These are phyloP conservation scores for Thaumatotibia leucotreta DNA, from an alignment of 1,140 invertebrate species.

Conservation along the genomic window DNA sequence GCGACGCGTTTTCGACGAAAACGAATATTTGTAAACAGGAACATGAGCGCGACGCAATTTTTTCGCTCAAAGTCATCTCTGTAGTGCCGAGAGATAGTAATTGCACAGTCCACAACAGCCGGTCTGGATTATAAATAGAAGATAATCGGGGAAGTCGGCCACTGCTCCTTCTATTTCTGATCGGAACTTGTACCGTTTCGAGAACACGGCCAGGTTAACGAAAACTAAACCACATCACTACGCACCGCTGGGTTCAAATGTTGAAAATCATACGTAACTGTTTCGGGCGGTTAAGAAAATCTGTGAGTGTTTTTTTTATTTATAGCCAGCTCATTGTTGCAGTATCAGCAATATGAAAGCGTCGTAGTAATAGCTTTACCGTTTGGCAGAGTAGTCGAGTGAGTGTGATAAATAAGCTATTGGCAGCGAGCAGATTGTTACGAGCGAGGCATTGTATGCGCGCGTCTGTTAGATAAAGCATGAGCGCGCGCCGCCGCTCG, in stretches of 20 bases:
- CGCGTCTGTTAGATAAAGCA: not conserved
- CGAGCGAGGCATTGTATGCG: not conserved
- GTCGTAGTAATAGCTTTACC: not conserved
- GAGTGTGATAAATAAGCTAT: not conserved
- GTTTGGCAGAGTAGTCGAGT: not conserved
- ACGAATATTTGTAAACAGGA: conserved; percentile 29
- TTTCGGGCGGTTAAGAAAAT: conserved; percentile 27
- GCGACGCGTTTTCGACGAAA: conserved; percentile 25
- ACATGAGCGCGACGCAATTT: conserved; percentile 27
- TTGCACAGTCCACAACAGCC: conserved; percentile 45
- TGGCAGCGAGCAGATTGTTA: not conserved
- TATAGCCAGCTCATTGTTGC: not conserved
- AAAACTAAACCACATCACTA: conserved; percentile 35
- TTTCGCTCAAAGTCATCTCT: conserved; percentile 34
- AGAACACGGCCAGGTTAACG: conserved; percentile 51
- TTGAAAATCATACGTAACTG: conserved; percentile 34
- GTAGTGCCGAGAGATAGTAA: conserved; percentile 41
- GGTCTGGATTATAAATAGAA: conserved; percentile 59
- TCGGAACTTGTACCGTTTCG: conserved; percentile 48
- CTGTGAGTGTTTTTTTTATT: not conserved
- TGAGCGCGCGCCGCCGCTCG: not conserved
- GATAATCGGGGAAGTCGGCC: conserved; percentile 50
- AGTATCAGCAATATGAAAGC: not conserved
- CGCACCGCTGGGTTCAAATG: conserved; percentile 36
- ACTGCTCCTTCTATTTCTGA: conserved; percentile 62